A percentile compares a stretch with the other conserved stretches of the same genome.
Evolutionary conservation across 2,113 vertebrate genomes (phyloP).

Genomic region (Sardina pilchardus): DNA sequence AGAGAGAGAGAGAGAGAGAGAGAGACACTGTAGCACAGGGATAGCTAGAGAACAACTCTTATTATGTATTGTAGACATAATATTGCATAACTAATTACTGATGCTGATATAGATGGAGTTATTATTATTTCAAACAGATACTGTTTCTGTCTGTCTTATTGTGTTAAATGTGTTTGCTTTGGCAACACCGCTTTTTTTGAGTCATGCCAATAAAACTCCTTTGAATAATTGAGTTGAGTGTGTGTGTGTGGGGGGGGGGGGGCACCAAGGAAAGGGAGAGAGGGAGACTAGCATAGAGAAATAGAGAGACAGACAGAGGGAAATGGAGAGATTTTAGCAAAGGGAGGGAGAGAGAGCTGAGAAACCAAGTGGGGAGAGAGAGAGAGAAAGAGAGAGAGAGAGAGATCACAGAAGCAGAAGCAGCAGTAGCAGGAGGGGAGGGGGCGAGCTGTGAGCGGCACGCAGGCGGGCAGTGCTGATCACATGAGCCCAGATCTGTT

Average conservation of each 20-base stretch:
- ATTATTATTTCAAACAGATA: no score
- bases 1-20: conserved; percentile 34
- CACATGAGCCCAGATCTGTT: conserved; percentile 82
- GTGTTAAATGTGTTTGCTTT: no score
- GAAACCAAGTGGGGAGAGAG: no score
- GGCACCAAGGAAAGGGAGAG: background rate
- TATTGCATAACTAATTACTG: no score
- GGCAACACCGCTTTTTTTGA: no score
- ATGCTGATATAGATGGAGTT: no score
- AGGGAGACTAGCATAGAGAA: background rate
- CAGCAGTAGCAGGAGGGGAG: conserved; percentile 45
- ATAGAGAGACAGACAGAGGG: background rate
- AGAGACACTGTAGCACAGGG: background rate
- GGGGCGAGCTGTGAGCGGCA: conserved; percentile 67
- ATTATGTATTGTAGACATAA: no score
- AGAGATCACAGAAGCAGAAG: conserved; percentile 56
- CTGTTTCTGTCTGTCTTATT: no score
- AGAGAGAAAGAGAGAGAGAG: background rate
- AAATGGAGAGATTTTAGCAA: background rate
- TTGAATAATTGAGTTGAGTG: no score
- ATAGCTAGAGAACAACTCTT: no score
- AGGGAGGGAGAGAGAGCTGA: background rate
- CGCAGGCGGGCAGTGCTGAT: conserved; percentile 79
- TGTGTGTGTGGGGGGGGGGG: no score
- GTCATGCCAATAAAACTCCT: no score